Base-by-base conservation (phyloP, 2,888 invertebrate genomes). In the Leptogaster cylindrica region DNA sequence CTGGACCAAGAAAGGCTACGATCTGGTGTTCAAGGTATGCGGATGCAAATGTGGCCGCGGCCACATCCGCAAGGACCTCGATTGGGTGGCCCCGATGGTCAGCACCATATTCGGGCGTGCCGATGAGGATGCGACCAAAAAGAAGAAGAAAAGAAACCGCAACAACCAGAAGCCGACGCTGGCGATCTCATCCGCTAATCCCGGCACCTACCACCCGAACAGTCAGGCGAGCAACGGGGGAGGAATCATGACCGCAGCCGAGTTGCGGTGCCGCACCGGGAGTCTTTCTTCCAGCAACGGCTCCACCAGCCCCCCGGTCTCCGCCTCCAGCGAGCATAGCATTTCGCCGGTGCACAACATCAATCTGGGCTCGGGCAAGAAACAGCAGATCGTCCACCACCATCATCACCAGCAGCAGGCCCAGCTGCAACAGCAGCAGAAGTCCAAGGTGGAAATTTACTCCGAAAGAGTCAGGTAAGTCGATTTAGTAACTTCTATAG, bases 1-100 rank as follows among this genome's bases (percentile, higher is more conserved):
- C 68, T 97, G 97, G 97, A 95, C 96, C 66, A 97, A 97, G 82
- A 96, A 96, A 81, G 97, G 97, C 64, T 97, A 97, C 83, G 97
- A 97, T 82, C 82, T 97, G 79, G 95, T 95, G 5, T 96, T 91
- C 82, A 96, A 95, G 76, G 95, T 94, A 5, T 97, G 97, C 83
- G 92, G 91, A 39, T 97, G 97, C 83, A 90, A 91, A 71, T 97
- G 97, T 82, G 92, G 92, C 2, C 86, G 93, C 27, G 97, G 97
- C 4, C 95, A 96, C 77, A 82, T 97, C 74, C 91, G 95, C 77
- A 97, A 97, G 81, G 97, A 97, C 82, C 84, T 95, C 58, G 94
- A 97, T 79, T 97, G 96, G 92, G 85, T 89, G 76, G 88, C 92
- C 65, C 89, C 91, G 33, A 83, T 82, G 1, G 74, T 73, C 68